These are phyloP conservation scores for Anolis sagrei DNA, from an alignment of 2,113 vertebrate species.

Conservation along the genomic window DNA sequence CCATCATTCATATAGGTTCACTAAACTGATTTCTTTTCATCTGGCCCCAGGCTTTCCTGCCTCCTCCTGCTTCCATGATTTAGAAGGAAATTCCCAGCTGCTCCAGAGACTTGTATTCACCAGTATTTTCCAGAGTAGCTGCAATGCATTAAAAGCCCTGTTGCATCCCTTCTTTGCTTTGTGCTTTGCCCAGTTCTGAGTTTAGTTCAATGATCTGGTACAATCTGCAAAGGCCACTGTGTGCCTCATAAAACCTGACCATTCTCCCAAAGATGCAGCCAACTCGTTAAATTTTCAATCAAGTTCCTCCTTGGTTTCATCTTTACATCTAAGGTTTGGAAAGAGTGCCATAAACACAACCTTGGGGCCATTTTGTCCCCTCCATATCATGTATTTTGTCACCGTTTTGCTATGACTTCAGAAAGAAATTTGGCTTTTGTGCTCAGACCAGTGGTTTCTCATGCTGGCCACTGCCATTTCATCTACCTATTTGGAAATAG, in stretches of 20 bases:
- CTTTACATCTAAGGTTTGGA: background rate
- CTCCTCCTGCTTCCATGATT: background rate
- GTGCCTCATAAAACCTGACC: slow-evolving; percentile 2
- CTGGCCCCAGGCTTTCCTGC: background rate
- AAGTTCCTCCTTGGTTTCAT: background rate
- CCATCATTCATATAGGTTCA: background rate
- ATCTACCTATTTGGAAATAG: background rate
- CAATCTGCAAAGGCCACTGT: background rate
- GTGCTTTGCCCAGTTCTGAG: background rate
- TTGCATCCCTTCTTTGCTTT: background rate
- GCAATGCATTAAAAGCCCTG: background rate
- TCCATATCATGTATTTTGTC: background rate
- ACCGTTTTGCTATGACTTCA: background rate
- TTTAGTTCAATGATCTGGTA: background rate
- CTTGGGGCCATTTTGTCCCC: background rate
- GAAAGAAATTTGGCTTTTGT: background rate
- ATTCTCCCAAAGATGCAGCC: background rate
- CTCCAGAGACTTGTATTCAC: background rate
- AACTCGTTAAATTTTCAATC: slow-evolving; percentile 18
- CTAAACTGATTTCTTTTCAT: background rate
- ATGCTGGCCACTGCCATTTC: background rate
- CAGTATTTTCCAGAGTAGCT: background rate
- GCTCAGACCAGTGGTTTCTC: background rate
- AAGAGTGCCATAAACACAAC: background rate
- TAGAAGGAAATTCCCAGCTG: background rate